phyloP scores from a whole-genome alignment of 2,888 invertebrate species.

The Mythimna impura region DNA sequence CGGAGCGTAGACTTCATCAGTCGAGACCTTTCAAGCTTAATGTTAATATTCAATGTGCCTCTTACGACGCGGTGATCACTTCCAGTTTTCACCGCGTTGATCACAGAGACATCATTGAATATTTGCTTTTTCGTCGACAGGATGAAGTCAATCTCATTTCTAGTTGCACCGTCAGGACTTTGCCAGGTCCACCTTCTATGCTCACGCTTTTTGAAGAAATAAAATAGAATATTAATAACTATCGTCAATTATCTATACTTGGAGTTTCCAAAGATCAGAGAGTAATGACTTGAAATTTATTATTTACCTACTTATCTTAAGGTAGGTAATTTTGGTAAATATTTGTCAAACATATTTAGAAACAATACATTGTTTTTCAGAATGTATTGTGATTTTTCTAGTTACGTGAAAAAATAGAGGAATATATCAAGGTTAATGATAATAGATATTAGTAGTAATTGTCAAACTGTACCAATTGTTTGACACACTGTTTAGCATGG shows the following conservation, averaged over 20 bases:
- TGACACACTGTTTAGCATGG: background rate
- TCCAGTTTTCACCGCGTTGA: too few relatives aligned
- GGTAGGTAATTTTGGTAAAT: slow-evolving; percentile 10
- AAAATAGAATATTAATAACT: too few relatives aligned
- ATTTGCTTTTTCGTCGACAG: too few relatives aligned
- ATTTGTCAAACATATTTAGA: background rate
- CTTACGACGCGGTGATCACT: too few relatives aligned
- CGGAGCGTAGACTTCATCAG: too few relatives aligned
- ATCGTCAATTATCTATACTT: slow-evolving; percentile 23
- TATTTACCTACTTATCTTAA: background rate
- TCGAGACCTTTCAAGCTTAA: too few relatives aligned
- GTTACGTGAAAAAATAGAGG: background rate
- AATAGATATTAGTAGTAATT: background rate
- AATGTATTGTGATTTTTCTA: slow-evolving; percentile 1
- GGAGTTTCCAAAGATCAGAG: slow-evolving; percentile 32
- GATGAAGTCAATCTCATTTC: too few relatives aligned
- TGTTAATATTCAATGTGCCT: too few relatives aligned
- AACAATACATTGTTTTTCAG: background rate
- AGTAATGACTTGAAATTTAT: background rate
- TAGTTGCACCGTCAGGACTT: too few relatives aligned
- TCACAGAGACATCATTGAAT: too few relatives aligned
- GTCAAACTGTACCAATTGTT: background rate
- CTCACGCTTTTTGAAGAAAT: too few relatives aligned
- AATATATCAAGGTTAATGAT: slow-evolving; percentile 4
- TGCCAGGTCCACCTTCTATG: too few relatives aligned